phyloP scores from a whole-genome alignment of 2,888 invertebrate species.

The Heterodera filipjevi region DNA sequence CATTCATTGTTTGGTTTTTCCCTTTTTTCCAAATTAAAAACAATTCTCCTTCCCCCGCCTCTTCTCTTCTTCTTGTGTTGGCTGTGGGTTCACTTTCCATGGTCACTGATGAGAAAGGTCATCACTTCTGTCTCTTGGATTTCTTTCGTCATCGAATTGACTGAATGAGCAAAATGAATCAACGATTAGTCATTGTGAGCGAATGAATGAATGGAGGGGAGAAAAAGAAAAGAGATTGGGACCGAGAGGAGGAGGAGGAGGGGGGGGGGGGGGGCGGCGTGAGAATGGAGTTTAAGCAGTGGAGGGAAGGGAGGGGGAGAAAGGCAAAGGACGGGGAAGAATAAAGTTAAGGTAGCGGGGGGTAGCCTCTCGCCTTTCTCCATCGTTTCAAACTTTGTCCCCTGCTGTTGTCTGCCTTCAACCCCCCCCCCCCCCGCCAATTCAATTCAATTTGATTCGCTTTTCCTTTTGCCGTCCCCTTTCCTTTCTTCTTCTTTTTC shows the following conservation, averaged over 20 bases:
- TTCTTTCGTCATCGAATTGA: not conserved
- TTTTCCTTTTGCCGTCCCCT: not conserved
- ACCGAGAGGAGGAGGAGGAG: not conserved
- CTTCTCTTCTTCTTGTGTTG: not conserved
- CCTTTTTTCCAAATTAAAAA: too few species aligned
- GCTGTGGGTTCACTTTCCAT: not conserved
- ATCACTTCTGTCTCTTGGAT: not conserved
- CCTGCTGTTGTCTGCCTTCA: not conserved
- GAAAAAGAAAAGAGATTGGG: too few species aligned
- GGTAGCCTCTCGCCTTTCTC: not conserved
- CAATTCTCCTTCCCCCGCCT: too few species aligned
- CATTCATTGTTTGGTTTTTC: too few species aligned
- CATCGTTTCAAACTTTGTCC: not conserved
- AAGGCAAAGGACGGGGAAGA: not conserved
- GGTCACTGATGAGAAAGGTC: not conserved
- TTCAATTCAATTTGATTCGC: conserved; percentile 5
- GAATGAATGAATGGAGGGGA: not conserved
- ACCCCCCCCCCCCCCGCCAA: not conserved
- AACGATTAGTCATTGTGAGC: not conserved
- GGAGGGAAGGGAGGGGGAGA: not conserved
- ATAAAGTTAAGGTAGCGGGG: too few species aligned
- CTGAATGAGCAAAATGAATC: conserved; percentile 1
- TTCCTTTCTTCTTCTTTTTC: not conserved
- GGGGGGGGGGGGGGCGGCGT: not conserved
- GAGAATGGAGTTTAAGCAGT: not conserved